Conservation (phyloP, 2,113 vertebrate genomes). For the Varanus komodoensis region DNA sequence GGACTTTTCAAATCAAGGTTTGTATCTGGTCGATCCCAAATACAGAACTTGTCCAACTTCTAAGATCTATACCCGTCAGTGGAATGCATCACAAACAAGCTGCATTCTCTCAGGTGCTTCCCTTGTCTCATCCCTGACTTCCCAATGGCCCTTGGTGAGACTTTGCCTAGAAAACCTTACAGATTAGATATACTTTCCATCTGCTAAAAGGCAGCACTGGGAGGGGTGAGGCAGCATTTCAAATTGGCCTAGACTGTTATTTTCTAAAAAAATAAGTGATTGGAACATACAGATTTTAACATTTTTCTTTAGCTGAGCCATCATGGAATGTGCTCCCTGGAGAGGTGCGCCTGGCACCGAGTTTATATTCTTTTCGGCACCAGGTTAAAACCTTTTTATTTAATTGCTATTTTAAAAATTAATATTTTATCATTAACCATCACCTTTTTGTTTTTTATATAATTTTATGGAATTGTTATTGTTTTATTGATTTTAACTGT, state of each 20-base stretch:
- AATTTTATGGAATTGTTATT: too few relatives aligned
- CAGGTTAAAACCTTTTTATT: too few relatives aligned
- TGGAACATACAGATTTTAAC: not conserved
- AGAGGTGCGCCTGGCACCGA: too few relatives aligned
- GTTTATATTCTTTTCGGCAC: too few relatives aligned
- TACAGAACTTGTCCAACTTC: not conserved
- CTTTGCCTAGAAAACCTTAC: not conserved
- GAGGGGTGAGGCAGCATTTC: not conserved
- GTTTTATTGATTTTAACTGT: too few relatives aligned
- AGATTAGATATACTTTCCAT: not conserved
- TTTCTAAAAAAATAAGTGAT: too few relatives aligned
- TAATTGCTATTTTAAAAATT: too few relatives aligned
- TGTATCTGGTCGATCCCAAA: not conserved
- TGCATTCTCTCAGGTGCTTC: not conserved
- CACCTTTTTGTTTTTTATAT: too few relatives aligned
- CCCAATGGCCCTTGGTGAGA: too few relatives aligned
- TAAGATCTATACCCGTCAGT: not conserved
- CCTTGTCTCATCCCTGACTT: not conserved
- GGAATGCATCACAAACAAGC: not conserved
- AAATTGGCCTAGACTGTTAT: not conserved
- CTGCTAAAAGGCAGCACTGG: not conserved
- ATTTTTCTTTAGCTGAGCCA: not conserved
- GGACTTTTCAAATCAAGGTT: not conserved
- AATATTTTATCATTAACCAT: too few relatives aligned
- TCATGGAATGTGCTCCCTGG: too few relatives aligned